phyloP scores from a whole-genome alignment of 2,888 invertebrate species.

The Caenorhabditis afra region DNA sequence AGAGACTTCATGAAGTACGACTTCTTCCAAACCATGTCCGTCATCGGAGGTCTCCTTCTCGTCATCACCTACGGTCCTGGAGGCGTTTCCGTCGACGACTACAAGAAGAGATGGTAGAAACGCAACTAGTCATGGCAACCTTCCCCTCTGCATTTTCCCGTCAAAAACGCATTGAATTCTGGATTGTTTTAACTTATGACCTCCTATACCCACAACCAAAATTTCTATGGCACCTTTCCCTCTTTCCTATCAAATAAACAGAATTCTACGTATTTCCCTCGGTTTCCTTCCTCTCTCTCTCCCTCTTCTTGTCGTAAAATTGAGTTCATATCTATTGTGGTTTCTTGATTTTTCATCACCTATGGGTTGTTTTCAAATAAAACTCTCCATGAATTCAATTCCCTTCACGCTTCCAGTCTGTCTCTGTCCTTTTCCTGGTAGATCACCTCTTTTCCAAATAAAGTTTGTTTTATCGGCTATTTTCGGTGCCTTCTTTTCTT shows the following conservation, averaged over 20 bases:
- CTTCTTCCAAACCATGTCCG: conserved; percentile 96
- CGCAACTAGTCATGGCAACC: neutral
- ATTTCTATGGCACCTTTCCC: neutral
- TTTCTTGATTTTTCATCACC: conserved; percentile 40
- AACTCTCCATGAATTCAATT: conserved; percentile 18
- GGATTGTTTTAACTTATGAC: conserved; percentile 30
- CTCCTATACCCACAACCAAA: too few relatives aligned
- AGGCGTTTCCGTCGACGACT: conserved; percentile 99
- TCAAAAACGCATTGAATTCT: conserved; percentile 35
- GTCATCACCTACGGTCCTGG: conserved; percentile 98
- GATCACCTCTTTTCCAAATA: conserved; percentile 6
- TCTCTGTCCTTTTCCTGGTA: conserved; percentile 30
- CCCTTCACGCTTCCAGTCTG: conserved; percentile 1
- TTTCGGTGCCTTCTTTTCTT: neutral
- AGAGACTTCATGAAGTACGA: conserved; percentile 99
- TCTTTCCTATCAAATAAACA: conserved; percentile 7
- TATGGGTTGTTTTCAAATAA: conserved; percentile 53
- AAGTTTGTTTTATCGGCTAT: conserved; percentile 2
- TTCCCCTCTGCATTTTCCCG: conserved; percentile 35
- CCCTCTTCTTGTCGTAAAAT: conserved; percentile 39
- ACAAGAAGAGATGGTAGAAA: conserved; percentile 95
- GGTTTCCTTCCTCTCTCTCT: conserved; percentile 24
- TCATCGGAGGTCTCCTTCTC: conserved; percentile 96
- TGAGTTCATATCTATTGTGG: conserved; percentile 48
- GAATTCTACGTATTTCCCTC: conserved; percentile 35